phyloP scores from a whole-genome alignment of 2,113 vertebrate genomes.

The Rhipidura dahli region DNA sequence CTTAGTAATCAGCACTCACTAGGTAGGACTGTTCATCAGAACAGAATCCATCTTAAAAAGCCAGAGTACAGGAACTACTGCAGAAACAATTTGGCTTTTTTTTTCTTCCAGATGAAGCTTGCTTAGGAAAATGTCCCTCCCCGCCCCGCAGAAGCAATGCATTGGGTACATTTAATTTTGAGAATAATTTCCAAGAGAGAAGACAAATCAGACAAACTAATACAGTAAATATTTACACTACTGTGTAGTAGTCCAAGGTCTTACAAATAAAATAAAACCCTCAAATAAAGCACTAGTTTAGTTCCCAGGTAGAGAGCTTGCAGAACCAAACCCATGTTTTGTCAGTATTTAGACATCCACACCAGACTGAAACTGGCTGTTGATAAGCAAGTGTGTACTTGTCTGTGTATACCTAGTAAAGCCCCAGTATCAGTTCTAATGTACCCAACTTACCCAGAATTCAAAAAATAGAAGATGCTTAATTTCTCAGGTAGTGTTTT shows the following conservation, averaged over 20 bases:
- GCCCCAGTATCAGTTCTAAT: neutral
- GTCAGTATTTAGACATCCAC: neutral
- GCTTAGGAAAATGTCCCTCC: neutral
- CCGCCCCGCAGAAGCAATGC: neutral
- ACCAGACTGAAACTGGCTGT: neutral
- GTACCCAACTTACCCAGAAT: constrained; percentile 85
- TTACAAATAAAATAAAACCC: neutral
- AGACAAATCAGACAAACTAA: neutral
- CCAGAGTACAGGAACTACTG: neutral
- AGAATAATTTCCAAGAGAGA: neutral
- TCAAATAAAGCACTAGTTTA: neutral
- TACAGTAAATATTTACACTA: neutral
- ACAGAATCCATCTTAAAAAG: neutral
- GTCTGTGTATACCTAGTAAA: neutral
- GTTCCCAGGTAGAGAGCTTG: neutral
- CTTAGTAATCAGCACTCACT: neutral
- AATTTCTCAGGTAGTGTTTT: constrained; percentile 84
- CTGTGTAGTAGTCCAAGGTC: neutral
- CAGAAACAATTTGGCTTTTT: neutral
- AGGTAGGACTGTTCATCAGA: neutral
- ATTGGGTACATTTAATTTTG: neutral
- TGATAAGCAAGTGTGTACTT: neutral
- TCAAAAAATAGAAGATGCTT: constrained; percentile 89
- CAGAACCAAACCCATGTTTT: neutral
- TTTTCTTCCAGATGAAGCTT: neutral